Evolutionary conservation across 92 coral and sea anemone species (phyloP).

Genomic region (Scolanthus callimorphus): DNA sequence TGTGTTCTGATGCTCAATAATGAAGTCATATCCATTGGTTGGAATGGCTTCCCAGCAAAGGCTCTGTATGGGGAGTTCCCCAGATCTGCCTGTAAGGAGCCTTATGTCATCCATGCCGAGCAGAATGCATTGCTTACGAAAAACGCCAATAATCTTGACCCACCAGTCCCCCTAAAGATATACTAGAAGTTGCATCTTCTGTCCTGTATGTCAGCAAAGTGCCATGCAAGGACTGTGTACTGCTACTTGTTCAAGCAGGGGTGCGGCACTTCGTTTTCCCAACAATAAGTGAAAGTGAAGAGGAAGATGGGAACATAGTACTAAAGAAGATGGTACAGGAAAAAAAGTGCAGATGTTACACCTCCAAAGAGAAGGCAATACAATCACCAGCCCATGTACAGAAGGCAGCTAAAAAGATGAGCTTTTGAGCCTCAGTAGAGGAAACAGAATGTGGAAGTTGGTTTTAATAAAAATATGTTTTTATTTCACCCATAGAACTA

Average conservation of each 20-base stretch:
- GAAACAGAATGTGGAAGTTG: neutral
- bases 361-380: conserved; percentile 4
- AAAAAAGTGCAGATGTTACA: conserved; percentile 3
- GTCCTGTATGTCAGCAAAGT: conserved; percentile 68
- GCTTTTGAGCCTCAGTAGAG: neutral
- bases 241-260: conserved; percentile 51
- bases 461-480: neutral
- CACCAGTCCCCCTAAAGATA: no score
- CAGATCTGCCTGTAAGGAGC: conserved; percentile 53
- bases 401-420: no score
- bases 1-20: conserved; percentile 56
- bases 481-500: neutral
- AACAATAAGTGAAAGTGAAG: neutral
- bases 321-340: conserved; percentile 5
- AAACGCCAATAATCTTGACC: conserved; percentile 38
- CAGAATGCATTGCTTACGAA: conserved; percentile 74
- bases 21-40: conserved; percentile 70
- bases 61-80: conserved; percentile 87
- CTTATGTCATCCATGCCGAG: conserved; percentile 77
- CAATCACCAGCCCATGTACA: no score
- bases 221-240: conserved; percentile 75
- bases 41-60: conserved; percentile 89
- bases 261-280: conserved; percentile 54
- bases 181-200: conserved; percentile 31
- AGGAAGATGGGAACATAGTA: conserved; percentile 1